phyloP scores from a whole-genome alignment of 2,888 invertebrate genomes.

The Oscheius sp. region DNA sequence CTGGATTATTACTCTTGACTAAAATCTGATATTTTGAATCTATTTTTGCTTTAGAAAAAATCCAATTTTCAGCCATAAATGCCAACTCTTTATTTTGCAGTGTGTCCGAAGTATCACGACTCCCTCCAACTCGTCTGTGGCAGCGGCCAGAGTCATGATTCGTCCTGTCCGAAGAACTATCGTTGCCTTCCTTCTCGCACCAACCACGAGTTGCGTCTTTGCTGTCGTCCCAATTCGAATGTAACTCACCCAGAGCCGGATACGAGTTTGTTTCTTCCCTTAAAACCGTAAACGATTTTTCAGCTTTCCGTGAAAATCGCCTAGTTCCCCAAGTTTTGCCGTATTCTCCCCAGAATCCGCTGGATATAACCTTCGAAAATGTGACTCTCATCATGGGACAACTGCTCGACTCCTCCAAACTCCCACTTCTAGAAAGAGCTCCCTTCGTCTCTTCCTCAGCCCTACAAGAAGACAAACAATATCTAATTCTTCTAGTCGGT shows the following conservation, averaged over 20 bases:
- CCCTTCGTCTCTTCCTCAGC: constrained; percentile 38
- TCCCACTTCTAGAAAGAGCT: constrained; percentile 35
- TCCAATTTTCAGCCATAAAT: not conserved
- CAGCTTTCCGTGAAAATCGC: constrained; percentile 52
- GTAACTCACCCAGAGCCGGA: constrained; percentile 46
- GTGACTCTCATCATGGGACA: constrained; percentile 36
- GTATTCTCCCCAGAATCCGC: constrained; percentile 35
- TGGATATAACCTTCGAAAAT: constrained; percentile 40
- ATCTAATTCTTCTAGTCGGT: constrained; percentile 47
- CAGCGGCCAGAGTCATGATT: constrained; percentile 15
- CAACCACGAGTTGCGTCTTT: constrained; percentile 38
- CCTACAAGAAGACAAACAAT: constrained; percentile 38
- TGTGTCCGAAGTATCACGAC: constrained; percentile 50
- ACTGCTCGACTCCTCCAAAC: constrained; percentile 35
- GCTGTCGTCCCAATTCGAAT: constrained; percentile 46
- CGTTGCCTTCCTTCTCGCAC: constrained; percentile 38
- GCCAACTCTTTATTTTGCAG: constrained; percentile 21
- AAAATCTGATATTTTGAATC: not conserved
- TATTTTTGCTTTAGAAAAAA: not conserved
- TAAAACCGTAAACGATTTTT: not conserved
- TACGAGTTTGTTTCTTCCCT: constrained; percentile 32
- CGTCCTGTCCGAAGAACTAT: constrained; percentile 44
- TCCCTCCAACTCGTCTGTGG: constrained; percentile 48
- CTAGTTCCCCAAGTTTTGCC: constrained; percentile 47
- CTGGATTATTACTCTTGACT: not conserved